Conservation (phyloP, 2,113 vertebrate genomes). For the Catagonus wagneri region DNA sequence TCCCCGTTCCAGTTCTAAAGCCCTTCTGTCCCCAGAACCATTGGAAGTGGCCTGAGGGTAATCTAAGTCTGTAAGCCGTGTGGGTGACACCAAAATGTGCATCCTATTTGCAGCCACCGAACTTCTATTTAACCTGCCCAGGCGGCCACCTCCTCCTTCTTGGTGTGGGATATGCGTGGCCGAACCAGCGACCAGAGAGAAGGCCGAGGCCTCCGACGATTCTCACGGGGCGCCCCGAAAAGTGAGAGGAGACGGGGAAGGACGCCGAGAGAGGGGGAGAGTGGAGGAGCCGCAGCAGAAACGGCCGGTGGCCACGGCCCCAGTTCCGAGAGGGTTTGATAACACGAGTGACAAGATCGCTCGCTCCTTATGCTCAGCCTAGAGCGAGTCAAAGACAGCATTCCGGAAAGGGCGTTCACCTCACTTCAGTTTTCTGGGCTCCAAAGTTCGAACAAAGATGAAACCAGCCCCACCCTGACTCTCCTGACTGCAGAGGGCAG, state of each 20-base stretch:
- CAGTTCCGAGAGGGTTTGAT: accelerated
- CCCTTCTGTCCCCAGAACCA: neutral
- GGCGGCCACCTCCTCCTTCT: neutral
- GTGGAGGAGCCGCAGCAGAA: too few relatives aligned
- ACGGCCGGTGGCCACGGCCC: neutral
- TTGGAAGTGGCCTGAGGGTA: neutral
- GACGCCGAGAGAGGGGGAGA: accelerated
- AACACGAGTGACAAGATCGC: accelerated
- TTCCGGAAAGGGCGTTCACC: accelerated
- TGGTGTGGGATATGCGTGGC: neutral
- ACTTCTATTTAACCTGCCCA: neutral
- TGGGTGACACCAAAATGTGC: accelerated
- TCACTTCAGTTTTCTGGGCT: neutral
- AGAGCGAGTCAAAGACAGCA: neutral
- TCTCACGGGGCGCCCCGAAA: accelerated
- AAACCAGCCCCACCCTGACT: neutral
- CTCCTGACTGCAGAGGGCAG: neutral
- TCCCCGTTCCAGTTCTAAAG: too few relatives aligned
- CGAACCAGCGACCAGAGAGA: neutral
- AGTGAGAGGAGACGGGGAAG: accelerated
- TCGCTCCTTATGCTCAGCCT: accelerated
- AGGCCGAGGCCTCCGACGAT: accelerated
- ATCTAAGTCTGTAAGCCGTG: neutral
- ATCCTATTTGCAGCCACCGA: too few relatives aligned
- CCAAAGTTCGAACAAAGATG: neutral